These are phyloP conservation scores for Chloroceryle aenea DNA, from an alignment of 2,113 vertebrate species.

Conservation along the genomic window DNA sequence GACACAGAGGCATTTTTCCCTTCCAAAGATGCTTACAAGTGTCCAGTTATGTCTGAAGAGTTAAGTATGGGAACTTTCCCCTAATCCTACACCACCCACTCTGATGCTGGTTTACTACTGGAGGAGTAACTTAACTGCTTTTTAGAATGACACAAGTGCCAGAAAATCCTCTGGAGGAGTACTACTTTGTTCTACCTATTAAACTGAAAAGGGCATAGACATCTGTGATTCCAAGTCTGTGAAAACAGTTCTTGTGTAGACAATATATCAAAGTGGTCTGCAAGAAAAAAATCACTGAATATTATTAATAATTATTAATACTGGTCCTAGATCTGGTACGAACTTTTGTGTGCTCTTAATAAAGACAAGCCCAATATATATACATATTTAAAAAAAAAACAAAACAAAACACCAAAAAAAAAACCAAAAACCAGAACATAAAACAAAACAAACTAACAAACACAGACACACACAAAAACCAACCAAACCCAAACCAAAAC, in stretches of 20 bases:
- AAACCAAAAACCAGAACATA: too few relatives aligned
- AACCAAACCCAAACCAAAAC: too few relatives aligned
- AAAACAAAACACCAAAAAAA: too few relatives aligned
- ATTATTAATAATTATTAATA: background rate
- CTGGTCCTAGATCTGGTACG: background rate
- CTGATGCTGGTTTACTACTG: background rate
- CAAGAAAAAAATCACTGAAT: background rate
- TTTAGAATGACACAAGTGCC: background rate
- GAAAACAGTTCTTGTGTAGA: background rate
- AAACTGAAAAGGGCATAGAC: background rate
- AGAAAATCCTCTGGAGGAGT: background rate
- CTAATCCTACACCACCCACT: background rate
- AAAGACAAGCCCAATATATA: background rate
- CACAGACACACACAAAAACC: too few relatives aligned
- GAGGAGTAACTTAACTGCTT: background rate
- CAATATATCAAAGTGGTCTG: background rate
- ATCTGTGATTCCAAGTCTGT: background rate
- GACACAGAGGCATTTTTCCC: background rate
- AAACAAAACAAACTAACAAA: too few relatives aligned
- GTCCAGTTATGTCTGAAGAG: background rate
- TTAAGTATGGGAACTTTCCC: background rate
- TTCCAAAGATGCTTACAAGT: background rate
- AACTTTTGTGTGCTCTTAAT: background rate
- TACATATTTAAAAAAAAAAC: background rate
- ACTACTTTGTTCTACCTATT: background rate